Conservation (phyloP, 37 sponge, comb jelly and placozoan species). For the Ephydatia muelleri region DNA sequence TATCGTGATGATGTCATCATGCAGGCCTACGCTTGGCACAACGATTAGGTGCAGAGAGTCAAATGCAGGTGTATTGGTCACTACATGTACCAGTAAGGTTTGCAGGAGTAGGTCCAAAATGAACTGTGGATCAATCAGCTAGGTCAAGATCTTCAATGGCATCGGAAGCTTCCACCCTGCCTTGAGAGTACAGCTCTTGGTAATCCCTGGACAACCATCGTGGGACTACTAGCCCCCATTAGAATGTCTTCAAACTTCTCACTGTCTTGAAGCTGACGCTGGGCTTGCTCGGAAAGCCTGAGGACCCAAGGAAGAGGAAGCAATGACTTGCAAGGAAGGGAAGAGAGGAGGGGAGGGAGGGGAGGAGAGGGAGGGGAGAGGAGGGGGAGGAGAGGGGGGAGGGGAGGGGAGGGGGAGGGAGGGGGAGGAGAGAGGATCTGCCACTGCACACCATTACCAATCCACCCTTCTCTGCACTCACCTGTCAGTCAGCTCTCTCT, state of each 20-base stretch:
- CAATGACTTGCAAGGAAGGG: constrained; percentile 35
- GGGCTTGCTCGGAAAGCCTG: constrained; percentile 83
- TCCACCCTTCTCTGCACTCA: constrained; percentile 1
- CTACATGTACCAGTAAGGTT: constrained; percentile 40
- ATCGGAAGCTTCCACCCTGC: constrained; percentile 69
- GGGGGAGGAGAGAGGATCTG: background rate
- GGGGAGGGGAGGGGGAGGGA: constrained; percentile 29
- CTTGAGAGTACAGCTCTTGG: constrained; percentile 70
- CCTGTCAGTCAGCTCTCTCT: constrained; percentile 69
- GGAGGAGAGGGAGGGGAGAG: background rate
- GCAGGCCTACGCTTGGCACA: background rate
- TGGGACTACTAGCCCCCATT: constrained; percentile 51
- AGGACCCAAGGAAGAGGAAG: constrained; percentile 69
- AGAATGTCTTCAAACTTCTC: constrained; percentile 78
- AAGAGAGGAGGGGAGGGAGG: background rate
- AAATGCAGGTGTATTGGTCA: no score
- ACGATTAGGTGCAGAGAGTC: background rate
- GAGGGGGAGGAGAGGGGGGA: constrained; percentile 33
- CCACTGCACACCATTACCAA: background rate
- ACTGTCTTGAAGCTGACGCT: constrained; percentile 59
- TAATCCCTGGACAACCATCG: constrained; percentile 52
- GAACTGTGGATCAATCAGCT: constrained; percentile 5
- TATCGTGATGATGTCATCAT: background rate
- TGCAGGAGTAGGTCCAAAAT: constrained; percentile 19
- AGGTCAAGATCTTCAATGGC: constrained; percentile 27